A percentile compares a stretch with the other conserved stretches of the same genome.
These are phyloP conservation scores for Lutjanus erythropterus DNA, from an alignment of 2,113 vertebrate species.

Conservation along the genomic window DNA sequence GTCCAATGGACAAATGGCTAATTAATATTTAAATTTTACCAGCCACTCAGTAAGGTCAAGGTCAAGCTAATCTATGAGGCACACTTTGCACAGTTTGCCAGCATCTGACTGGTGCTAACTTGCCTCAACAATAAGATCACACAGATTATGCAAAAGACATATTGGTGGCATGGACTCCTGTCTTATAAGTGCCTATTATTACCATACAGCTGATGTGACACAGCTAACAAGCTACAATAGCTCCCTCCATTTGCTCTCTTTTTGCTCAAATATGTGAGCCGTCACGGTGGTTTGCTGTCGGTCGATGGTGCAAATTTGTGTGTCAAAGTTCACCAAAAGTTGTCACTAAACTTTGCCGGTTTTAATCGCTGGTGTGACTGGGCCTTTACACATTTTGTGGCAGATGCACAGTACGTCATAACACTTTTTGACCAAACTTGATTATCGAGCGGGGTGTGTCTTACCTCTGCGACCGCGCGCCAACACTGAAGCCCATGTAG, in stretches of 20 bases:
- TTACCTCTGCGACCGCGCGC: conserved; percentile 96
- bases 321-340: neutral
- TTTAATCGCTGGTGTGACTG: neutral
- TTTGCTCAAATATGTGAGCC: too few species aligned
- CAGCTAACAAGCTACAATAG: neutral
- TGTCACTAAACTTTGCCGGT: neutral
- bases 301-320: neutral
- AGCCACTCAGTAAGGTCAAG: too few species aligned
- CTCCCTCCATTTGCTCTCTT: too few species aligned
- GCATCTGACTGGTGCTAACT: too few species aligned
- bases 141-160: neutral
- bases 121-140: neutral
- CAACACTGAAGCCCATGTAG: conserved; percentile 97
- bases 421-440: too few species aligned
- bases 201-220: too few species aligned
- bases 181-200: neutral
- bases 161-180: neutral
- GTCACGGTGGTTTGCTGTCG: neutral
- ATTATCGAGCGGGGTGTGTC: neutral
- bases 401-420: neutral
- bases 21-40: too few species aligned
- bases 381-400: neutral
- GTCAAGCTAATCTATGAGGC: too few species aligned
- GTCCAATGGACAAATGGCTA: too few species aligned
- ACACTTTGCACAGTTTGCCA: too few species aligned